Percentiles rank a stretch among this genome's conserved stretches.
phyloP scores from a whole-genome alignment of 2,113 vertebrate genomes.

The Eulemur macaco region DNA sequence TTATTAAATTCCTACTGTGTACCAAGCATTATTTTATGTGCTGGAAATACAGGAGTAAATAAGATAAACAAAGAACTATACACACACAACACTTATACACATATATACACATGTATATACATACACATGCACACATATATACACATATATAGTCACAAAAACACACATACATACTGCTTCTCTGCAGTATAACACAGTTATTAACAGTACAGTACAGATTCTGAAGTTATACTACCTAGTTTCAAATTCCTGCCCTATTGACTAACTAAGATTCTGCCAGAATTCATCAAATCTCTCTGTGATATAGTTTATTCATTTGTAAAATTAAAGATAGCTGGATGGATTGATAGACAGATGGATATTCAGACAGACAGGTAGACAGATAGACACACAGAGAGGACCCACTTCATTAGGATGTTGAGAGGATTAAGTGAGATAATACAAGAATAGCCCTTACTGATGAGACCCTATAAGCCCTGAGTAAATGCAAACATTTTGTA shows the following conservation, averaged over 20 bases:
- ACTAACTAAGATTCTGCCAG: not conserved
- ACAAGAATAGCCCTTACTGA: not conserved
- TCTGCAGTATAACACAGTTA: not conserved
- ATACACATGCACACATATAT: not conserved
- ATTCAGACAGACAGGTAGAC: not conserved
- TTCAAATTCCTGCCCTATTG: not conserved
- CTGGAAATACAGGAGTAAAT: not conserved
- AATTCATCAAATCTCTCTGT: not conserved
- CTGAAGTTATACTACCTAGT: not conserved
- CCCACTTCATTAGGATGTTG: not conserved
- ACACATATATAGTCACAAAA: not conserved
- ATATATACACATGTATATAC: not conserved
- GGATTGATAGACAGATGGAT: not conserved
- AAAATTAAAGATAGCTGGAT: not conserved
- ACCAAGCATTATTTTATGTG: not conserved
- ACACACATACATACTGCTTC: not conserved
- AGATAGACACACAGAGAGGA: not conserved
- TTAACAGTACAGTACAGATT: not conserved
- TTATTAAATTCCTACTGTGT: slow-evolving; percentile 11
- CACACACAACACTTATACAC: not conserved
- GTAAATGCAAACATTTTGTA: not conserved
- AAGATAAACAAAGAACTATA: not conserved
- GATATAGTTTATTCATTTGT: not conserved
- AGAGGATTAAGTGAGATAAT: not conserved
- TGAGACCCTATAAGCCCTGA: not conserved